Conservation (phyloP, 2,797 vertebrate genomes). For the Mormyrus proboscirostris region DNA sequence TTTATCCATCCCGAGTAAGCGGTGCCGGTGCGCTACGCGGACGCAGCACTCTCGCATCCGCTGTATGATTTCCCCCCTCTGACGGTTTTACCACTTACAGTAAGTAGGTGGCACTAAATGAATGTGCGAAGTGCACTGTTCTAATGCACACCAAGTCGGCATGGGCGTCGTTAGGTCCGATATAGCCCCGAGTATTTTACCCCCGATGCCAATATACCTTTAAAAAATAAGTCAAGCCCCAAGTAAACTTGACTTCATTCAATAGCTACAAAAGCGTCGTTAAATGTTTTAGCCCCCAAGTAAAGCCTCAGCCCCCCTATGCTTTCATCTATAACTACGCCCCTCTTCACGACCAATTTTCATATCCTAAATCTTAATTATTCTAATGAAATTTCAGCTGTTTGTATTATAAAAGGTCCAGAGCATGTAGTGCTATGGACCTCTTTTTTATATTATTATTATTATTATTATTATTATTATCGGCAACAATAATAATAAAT, state of each 20-base stretch:
- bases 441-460: neutral
- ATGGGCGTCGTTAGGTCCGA: neutral
- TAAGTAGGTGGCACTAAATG: slow-evolving; percentile 44
- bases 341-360: neutral
- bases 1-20: neutral
- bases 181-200: neutral
- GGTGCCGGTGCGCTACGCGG: slow-evolving; percentile 25
- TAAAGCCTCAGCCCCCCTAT: neutral
- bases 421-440: neutral
- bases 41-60: neutral
- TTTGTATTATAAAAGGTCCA: neutral
- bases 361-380: neutral
- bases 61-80: neutral
- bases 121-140: neutral
- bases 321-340: neutral
- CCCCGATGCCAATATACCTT: neutral
- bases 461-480: neutral
- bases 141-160: neutral
- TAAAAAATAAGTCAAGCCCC: neutral
- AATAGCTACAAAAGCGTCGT: neutral
- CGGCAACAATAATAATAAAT: neutral
- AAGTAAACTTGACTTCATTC: neutral
- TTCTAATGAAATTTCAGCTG: neutral
- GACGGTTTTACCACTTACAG: slow-evolving; percentile 10
- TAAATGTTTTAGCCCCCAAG: neutral